Evolutionary conservation across 2,113 vertebrate genomes (phyloP).

Genomic region (Romanogobio albipinnatus): DNA sequence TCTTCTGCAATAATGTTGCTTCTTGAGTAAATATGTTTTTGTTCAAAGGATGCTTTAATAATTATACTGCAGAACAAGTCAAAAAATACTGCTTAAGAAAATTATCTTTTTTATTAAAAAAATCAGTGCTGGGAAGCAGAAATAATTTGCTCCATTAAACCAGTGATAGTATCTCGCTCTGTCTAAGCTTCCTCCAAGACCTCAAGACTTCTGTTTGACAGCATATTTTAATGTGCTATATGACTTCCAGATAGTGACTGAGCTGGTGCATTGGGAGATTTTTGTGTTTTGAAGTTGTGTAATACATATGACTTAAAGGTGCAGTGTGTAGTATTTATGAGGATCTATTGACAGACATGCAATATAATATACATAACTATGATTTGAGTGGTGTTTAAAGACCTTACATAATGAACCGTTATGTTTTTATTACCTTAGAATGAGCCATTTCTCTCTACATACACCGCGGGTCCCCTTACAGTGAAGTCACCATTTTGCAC

Average conservation of each 20-base stretch:
- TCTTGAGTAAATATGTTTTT: neutral
- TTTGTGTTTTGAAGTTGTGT: neutral
- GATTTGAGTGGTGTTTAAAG: too few relatives aligned
- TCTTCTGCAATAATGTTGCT: neutral
- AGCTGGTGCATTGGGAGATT: neutral
- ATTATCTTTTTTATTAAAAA: neutral
- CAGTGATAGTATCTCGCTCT: neutral
- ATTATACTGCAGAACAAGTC: neutral
- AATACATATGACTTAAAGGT: neutral
- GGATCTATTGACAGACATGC: too few relatives aligned
- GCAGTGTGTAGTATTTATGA: too few relatives aligned
- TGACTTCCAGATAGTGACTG: conserved; percentile 1
- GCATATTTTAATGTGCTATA: conserved; percentile 13
- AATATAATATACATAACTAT: too few relatives aligned
- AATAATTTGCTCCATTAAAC: conserved; percentile 1
- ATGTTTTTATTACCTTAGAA: too few relatives aligned
- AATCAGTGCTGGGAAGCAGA: neutral
- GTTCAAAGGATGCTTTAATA: neutral
- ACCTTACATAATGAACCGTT: too few relatives aligned
- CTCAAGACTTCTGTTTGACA: conserved; percentile 19
- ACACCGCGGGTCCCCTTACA: too few relatives aligned
- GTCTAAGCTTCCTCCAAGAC: neutral
- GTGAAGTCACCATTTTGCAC: too few relatives aligned
- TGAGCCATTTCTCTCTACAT: too few relatives aligned
- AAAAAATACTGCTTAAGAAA: neutral